Conservation (phyloP, 2,113 vertebrate species). For the Bubo blakistoni region DNA sequence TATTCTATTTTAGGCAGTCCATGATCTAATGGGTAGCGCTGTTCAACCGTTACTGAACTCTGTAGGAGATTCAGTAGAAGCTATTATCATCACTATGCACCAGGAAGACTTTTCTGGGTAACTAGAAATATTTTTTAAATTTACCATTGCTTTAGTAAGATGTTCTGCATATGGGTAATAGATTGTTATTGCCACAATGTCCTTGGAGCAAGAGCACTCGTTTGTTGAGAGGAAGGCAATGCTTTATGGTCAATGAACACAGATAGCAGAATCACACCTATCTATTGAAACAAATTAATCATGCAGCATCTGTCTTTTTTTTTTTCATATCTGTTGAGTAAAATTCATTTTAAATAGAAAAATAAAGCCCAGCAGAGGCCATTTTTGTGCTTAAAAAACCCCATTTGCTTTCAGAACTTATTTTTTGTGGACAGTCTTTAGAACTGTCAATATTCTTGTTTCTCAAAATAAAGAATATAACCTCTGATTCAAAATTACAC, state of each 20-base stretch:
- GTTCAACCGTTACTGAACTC: constrained; percentile 91
- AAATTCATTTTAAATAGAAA: neutral
- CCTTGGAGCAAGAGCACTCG: neutral
- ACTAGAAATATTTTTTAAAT: constrained; percentile 15
- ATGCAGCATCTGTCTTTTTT: neutral
- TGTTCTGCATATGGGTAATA: neutral
- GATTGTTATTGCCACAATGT: neutral
- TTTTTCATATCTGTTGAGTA: neutral
- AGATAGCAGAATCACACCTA: neutral
- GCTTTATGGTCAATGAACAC: neutral
- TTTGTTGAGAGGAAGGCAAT: neutral
- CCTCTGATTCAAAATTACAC: neutral
- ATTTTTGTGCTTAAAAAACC: neutral
- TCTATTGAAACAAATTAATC: neutral
- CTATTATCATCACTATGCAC: constrained; percentile 96
- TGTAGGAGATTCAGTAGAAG: constrained; percentile 92
- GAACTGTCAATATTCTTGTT: neutral
- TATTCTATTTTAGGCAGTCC: constrained; percentile 75
- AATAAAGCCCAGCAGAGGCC: neutral
- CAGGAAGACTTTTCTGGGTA: constrained; percentile 97
- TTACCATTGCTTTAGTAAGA: neutral
- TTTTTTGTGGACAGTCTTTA: neutral
- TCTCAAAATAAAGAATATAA: neutral
- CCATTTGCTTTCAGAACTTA: neutral
- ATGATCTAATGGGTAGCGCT: constrained; percentile 88